Evolutionary conservation across 2,888 invertebrate genomes (phyloP).

Genomic region (Amiota communis): DNA sequence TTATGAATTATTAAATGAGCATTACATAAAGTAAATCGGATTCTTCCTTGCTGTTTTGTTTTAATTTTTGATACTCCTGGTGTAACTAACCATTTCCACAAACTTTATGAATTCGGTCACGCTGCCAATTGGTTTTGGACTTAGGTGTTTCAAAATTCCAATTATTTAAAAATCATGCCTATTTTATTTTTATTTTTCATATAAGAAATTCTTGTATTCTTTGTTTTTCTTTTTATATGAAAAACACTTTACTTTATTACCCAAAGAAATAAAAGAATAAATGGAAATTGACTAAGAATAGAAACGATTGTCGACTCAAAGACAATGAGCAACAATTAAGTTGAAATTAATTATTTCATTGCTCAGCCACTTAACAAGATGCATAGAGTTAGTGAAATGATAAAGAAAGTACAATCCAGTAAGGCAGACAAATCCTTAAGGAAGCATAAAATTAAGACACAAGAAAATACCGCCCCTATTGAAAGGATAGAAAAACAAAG

Average conservation of each 20-base stretch:
- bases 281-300: neutral
- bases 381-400: neutral
- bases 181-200: too few species aligned
- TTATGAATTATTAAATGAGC: slow-evolving; percentile 39
- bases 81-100: too few species aligned
- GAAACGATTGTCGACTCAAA: slow-evolving; percentile 31
- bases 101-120: too few species aligned
- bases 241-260: slow-evolving; percentile 21
- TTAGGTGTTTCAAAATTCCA: too few species aligned
- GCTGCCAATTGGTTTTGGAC: too few species aligned
- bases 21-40: slow-evolving; percentile 32
- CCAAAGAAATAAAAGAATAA: neutral
- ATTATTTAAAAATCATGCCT: too few species aligned
- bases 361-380: slow-evolving; percentile 9
- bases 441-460: slow-evolving; percentile 29
- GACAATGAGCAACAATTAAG: slow-evolving; percentile 39
- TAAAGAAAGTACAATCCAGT: neutral
- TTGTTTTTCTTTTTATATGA: neutral
- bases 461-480: neutral
- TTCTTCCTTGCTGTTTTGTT: neutral
- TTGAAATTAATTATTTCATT: slow-evolving; percentile 48
- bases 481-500: neutral
- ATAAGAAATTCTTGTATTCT: neutral
- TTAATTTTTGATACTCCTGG: too few species aligned
- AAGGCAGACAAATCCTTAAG: slow-evolving; percentile 25